phyloP scores from a whole-genome alignment of 2,888 invertebrate species.

The Parascotia fuliginaria region DNA sequence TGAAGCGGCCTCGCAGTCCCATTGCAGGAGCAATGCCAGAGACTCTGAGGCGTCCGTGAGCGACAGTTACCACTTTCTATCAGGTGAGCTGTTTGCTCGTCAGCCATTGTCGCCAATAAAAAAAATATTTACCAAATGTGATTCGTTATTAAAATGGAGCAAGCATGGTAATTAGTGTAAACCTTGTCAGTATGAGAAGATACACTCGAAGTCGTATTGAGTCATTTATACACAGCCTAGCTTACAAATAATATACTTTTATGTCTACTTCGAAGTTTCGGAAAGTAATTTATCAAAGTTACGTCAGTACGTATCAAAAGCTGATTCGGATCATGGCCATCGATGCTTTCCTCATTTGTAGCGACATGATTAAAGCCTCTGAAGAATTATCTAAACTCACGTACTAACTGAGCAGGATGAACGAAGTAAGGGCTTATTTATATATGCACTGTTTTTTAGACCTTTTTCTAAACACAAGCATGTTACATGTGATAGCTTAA shows the following conservation, averaged over 20 bases:
- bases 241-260: background rate
- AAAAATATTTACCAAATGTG: too few relatives aligned
- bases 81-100: too few relatives aligned
- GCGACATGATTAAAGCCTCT: constrained; percentile 48
- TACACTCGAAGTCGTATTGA: too few relatives aligned
- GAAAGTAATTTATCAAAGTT: constrained; percentile 33
- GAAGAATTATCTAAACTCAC: constrained; percentile 59
- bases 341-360: constrained; percentile 66
- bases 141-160: too few relatives aligned
- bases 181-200: too few relatives aligned
- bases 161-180: too few relatives aligned
- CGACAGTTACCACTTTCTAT: too few relatives aligned
- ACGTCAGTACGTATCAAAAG: constrained; percentile 12
- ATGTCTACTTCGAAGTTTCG: background rate
- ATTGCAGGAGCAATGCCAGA: too few relatives aligned
- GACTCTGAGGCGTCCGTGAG: too few relatives aligned
- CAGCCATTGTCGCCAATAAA: too few relatives aligned
- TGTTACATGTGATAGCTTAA: too few relatives aligned
- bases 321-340: constrained; percentile 24
- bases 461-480: background rate
- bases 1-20: too few relatives aligned
- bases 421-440: constrained; percentile 17
- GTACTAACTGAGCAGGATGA: constrained; percentile 31
- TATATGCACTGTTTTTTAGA: background rate
- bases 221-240: background rate